Conservation (phyloP, 2,797 vertebrate species). For the Channa striata region DNA sequence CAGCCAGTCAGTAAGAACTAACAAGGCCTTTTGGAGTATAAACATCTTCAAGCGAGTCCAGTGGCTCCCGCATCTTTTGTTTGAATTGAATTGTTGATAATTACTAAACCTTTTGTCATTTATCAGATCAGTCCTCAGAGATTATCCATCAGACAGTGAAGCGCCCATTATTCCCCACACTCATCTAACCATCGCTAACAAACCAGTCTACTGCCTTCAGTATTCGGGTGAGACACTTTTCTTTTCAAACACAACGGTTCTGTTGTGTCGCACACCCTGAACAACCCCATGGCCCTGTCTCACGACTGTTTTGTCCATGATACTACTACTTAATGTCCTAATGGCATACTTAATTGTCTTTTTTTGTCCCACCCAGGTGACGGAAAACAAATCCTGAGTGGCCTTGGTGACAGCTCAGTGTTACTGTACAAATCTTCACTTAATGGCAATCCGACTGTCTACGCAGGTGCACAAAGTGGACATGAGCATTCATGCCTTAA, state of each 20-base stretch:
- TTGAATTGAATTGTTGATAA: neutral
- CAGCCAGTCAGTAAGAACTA: too few relatives aligned
- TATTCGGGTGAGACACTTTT: constrained; percentile 86
- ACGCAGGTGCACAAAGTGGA: constrained; percentile 85
- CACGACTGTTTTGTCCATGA: too few relatives aligned
- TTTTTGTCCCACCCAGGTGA: constrained; percentile 82
- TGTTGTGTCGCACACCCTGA: too few relatives aligned
- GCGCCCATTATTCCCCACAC: constrained; percentile 73
- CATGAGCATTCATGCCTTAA: constrained; percentile 19
- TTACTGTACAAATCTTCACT: constrained; percentile 86
- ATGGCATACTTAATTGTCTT: constrained; percentile 40
- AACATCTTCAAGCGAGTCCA: too few relatives aligned
- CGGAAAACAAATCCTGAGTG: constrained; percentile 89
- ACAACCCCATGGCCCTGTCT: too few relatives aligned
- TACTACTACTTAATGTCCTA: constrained; percentile 4
- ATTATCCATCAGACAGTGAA: constrained; percentile 80
- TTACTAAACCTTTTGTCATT: constrained; percentile 24
- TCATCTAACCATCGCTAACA: constrained; percentile 69
- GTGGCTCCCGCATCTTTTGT: too few relatives aligned
- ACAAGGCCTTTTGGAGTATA: too few relatives aligned
- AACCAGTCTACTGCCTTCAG: constrained; percentile 82
- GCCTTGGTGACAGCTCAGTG: constrained; percentile 87
- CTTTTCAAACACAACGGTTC: neutral
- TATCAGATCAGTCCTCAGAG: constrained; percentile 74
- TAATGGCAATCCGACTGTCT: constrained; percentile 78